Evolutionary conservation across 2,113 vertebrate genomes (phyloP), one percentile per base, ranked within the genome.

Genomic region (Cyrtonyx montezumae): DNA sequence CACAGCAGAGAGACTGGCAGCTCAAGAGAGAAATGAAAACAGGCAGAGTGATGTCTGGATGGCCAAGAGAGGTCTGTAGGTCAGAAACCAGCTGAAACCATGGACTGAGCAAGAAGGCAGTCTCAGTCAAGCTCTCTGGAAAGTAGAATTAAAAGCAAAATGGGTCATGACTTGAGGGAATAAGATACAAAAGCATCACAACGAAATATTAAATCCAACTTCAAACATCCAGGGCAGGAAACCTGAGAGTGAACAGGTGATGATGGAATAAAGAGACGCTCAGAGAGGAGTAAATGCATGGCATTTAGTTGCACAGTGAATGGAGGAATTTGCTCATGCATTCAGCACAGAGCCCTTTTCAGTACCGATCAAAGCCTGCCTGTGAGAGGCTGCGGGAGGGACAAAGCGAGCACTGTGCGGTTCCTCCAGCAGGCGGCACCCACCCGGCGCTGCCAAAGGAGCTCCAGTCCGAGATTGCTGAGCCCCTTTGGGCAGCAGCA

Each of bases 331-430:
- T 81, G 36, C 70, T 62, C 67, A 20, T 43, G 81, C 78, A 2
- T 22, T 62, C n/a, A 49, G 81, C 58, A 92, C 67, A 91, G 79
- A 92, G 69, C 61, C 79, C 81, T 84, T 95, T 95, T 95, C 87
- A 95, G 75, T 32, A 7, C 1, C 78, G 56, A 59, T 92, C 87
- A 95, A 96, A 96, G 93, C 51, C 77, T 46, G 46, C 9, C 84
- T 95, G 78, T 88, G 11, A 87, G 37, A 22, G 43, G 17, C 69
- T 37, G 36, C 4, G 16, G 86, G 90, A 96, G 91, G 21, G 46
- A 95, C 89, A 96, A 92, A 93, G 81, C 80, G 1, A 84, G 80
- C 69, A 16, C 69, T 95, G 87, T 94, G 76, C 77, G 56, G 80
- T 37, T 78, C 66, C 86, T 46, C 4, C 1, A 70, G 55, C 69